These are phyloP conservation scores for Ctenoplectra terminalis DNA, from an alignment of 1,140 invertebrate genomes.

Conservation along the genomic window DNA sequence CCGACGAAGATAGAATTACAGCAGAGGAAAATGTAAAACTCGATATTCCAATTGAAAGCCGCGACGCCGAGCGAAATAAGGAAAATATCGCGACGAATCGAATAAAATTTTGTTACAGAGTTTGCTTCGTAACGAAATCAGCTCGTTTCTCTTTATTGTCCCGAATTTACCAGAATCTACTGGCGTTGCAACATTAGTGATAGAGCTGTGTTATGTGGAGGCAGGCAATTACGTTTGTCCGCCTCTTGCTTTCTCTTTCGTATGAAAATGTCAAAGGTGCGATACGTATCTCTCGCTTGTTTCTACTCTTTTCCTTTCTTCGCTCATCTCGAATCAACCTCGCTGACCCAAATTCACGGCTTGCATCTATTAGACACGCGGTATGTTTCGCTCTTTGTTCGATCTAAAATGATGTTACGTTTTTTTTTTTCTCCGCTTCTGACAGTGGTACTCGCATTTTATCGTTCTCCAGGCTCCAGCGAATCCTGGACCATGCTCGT, in stretches of 20 bases:
- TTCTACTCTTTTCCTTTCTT: neutral
- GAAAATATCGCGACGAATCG: neutral
- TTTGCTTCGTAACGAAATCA: neutral
- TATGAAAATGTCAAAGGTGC: conserved; percentile 79
- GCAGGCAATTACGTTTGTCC: conserved; percentile 72
- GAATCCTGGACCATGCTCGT: neutral
- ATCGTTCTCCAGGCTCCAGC: neutral
- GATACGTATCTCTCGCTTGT: conserved; percentile 49
- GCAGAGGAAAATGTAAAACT: neutral
- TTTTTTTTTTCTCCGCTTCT: neutral
- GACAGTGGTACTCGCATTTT: neutral
- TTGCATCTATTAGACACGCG: neutral
- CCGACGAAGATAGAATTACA: neutral
- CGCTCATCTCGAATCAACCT: neutral
- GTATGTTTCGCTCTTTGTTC: neutral
- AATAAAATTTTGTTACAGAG: neutral
- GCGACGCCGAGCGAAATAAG: neutral
- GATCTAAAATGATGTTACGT: neutral
- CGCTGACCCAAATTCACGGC: conserved; percentile 14
- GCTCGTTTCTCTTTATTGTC: neutral
- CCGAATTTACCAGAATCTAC: conserved; percentile 5
- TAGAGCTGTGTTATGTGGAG: conserved; percentile 54
- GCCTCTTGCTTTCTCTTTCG: conserved; percentile 76
- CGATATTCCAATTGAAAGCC: conserved; percentile 3
- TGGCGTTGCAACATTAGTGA: conserved; percentile 24